Base-by-base conservation (phyloP, 2,797 vertebrate genomes). In the Characodon lateralis region DNA sequence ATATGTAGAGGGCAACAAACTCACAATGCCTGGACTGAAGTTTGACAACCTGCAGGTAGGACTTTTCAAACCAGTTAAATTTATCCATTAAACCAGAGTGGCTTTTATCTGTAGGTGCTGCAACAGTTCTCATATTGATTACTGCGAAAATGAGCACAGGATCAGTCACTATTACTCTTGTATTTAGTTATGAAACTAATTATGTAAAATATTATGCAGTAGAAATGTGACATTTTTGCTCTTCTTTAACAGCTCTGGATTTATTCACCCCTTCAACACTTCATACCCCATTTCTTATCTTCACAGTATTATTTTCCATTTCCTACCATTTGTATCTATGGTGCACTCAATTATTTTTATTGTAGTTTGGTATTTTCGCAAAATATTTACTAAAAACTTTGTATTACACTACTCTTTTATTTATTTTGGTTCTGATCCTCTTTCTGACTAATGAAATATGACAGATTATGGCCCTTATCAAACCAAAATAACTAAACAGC, bases 11-110 rank as follows among this genome's bases (percentile, higher is more conserved):
- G 95, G 95, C 86, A 97, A 95, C 80, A 96, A 95, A 83, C 96
- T 98, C 78, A 97, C 98, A 70, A 99, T 99, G 98, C 98, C 98
- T 0, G 98, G 98, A 74, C 96, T 99, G 86, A 98, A 97, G 93
- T 99, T 99, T n/a, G 98, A 99, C 94, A 99, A 98, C 89, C 95
- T 99, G 80, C 98, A 99, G 97, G 98, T 99, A 94, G 69, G 85
- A 79, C 56, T 58, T 51, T n/a, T 46, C 24, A 18, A 22, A 8
- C 1, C 14, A 51, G 46, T 28, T 24, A 39, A 39, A 31, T 39
- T 13, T 65, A 10, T 16, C 2, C 18, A 41, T 28, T 18, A 39
- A 16, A 39, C 9, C 24, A 55, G 31, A 26, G 22, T 66, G 31
- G 16, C 3, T 56, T 28, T 68, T 69, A 46, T 46, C 18, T 69